Base-by-base conservation (phyloP, 1,140 invertebrate species). In the Lanistes nyassanus region DNA sequence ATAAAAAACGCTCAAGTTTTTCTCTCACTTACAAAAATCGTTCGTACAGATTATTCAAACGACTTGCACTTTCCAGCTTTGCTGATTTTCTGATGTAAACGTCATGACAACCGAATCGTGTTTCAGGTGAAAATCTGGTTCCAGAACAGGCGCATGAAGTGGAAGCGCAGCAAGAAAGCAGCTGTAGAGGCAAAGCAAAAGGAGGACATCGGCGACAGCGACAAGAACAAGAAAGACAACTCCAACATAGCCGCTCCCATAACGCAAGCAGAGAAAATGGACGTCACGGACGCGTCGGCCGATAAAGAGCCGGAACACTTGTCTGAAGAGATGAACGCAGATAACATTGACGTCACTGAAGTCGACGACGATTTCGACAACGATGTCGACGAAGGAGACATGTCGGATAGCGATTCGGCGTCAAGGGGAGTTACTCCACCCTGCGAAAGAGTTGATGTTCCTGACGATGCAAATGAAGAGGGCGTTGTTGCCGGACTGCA, bases 91-190 rank as follows among this genome's bases (percentile, higher is more conserved):
- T n/a, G n/a, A n/a, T n/a, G n/a, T n/a, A n/a, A n/a, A n/a, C n/a
- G n/a, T n/a, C n/a, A n/a, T n/a, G n/a, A n/a, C n/a, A n/a, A n/a
- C n/a, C 42, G 29, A 9, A 55, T 76, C 55, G 58, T 65, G 53
- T 81, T 83, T 5, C 97, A 99, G 88, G 89, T 90, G 21, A 90
- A 90, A 84, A 91, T 91, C 51, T 91, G 90, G 90, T 91, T 90
- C 76, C 90, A 91, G 83, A 99, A 99, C 87, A 92, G 98, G 0
- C 92, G 98, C 58, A 99, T 98, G 85, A 99, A 99, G 88, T 99
- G 98, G 98, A 99, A 99, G 91, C 68, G 88, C 67, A 88, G 86
- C 71, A 88, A 88, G 75, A 89, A 89, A 73, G 82, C 83, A 5
- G 75, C 75, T 23, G 66, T 77, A n/a, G 84, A 87, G 42, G 64